Base-by-base conservation (phyloP, 92 coral and sea anemone species). In the Heteractis magnifica region DNA sequence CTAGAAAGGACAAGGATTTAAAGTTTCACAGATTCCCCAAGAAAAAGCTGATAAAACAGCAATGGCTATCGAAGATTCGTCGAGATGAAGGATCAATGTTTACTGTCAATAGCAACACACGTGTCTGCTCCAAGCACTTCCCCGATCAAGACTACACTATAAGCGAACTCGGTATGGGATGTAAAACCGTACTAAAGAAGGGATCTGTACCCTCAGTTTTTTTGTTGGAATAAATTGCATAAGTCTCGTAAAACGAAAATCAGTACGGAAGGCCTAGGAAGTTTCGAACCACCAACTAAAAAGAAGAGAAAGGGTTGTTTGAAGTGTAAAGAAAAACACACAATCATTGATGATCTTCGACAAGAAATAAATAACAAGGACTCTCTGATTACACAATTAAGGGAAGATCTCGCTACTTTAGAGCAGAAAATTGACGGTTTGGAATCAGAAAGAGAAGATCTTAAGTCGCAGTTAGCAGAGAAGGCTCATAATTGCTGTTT, bases 151-250 rank as follows among this genome's bases (percentile, higher is more conserved):
- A 82, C 68, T 87, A 87, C 79, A 82, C 86, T 10, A 52, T 86
- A 3, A 87, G 90, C 78, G 83, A 87, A 75, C 76, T 81, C 75
- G 90, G 83, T 18, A 87, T 82, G 82, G 86, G 87, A 15, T n/a
- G 82, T 14, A 87, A 77, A 76, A 65, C n/a, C 26, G 86, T 76
- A 15, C 52, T 87, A 50, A 87, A 52, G 74, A 82, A 82, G 58
- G 70, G 68, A 51, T 70, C 84, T 68, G 79, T 79, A 48, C 84
- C 84, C 8, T 51, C 78, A 21, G n/a, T 77, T 26, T 85, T 26
- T 85, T 51, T 26, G 73, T 53, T 85, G 26, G 26, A 26, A 26
- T 26, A 44, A 77, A 44, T 44, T 34, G 78, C 51, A 16, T 55
- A 75, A 10, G 19, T 71, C 78, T 71, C 83, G 84, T 81, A 77